These are phyloP conservation scores for Ennomos quercinarius DNA, from an alignment of 2,888 invertebrate genomes.

Conservation along the genomic window DNA sequence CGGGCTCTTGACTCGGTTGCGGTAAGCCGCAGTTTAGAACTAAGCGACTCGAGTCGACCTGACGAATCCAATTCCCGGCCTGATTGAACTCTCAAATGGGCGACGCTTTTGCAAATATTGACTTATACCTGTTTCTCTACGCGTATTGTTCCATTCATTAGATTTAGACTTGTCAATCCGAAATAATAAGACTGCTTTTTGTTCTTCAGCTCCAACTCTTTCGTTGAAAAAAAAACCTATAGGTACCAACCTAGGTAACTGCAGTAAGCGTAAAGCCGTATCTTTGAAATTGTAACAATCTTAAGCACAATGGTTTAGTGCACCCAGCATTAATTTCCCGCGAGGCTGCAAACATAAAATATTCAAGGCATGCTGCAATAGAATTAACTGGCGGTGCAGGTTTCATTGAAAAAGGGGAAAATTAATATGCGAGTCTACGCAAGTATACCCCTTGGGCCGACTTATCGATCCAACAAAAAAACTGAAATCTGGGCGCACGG, in stretches of 20 bases:
- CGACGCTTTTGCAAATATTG: constrained; percentile 50
- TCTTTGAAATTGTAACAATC: constrained; percentile 57
- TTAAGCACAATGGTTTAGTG: constrained; percentile 63
- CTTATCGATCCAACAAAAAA: constrained; percentile 39
- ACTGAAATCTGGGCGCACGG: constrained; percentile 32
- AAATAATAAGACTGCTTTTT: constrained; percentile 11
- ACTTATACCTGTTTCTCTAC: constrained; percentile 25
- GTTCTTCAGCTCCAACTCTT: constrained; percentile 6
- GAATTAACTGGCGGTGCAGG: constrained; percentile 59
- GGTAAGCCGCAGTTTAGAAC: constrained; percentile 62
- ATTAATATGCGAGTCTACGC: constrained; percentile 40
- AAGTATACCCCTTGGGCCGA: constrained; percentile 37
- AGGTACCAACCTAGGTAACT: constrained; percentile 20
- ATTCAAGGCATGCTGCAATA: constrained; percentile 64
- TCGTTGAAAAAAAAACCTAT: constrained; percentile 25
- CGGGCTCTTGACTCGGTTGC: constrained; percentile 57
- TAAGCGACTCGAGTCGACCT: constrained; percentile 49
- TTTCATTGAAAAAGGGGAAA: constrained; percentile 63
- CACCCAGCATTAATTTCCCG: constrained; percentile 70
- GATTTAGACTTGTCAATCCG: constrained; percentile 23
- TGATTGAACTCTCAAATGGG: constrained; percentile 48
- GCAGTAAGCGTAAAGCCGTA: constrained; percentile 37
- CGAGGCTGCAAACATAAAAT: constrained; percentile 66
- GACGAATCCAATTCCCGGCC: constrained; percentile 56
- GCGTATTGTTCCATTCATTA: constrained; percentile 31